Evolutionary conservation across 2,888 invertebrate genomes (phyloP).

Genomic region (Chalcis sispes): DNA sequence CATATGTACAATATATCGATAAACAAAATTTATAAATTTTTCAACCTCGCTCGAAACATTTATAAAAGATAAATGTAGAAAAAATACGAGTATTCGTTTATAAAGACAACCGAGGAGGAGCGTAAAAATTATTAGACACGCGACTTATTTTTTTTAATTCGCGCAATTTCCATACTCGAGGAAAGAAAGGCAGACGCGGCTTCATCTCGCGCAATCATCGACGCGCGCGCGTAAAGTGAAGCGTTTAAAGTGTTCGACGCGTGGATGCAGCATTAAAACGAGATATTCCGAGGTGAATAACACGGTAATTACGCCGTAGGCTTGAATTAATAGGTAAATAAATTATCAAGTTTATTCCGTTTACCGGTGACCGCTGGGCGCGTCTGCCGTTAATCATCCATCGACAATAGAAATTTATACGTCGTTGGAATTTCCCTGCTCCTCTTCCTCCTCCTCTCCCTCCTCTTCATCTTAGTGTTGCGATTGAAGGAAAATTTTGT

Average conservation of each 20-base stretch:
- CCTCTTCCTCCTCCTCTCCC: constrained; percentile 6
- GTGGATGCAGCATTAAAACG: constrained; percentile 20
- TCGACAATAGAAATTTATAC: constrained; percentile 53
- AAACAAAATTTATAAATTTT: constrained; percentile 29
- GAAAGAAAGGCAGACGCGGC: no score
- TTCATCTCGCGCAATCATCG: no score
- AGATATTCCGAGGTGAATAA: constrained; percentile 45
- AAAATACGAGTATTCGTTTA: constrained; percentile 8
- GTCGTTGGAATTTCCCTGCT: constrained; percentile 35
- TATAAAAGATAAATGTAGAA: not conserved
- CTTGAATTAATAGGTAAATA: constrained; percentile 54
- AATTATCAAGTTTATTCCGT: constrained; percentile 55
- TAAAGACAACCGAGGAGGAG: not conserved
- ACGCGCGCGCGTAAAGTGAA: not conserved
- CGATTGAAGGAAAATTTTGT: constrained; percentile 32
- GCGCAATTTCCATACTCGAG: not conserved
- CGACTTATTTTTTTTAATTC: not conserved
- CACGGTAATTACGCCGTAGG: constrained; percentile 40
- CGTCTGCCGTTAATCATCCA: constrained; percentile 49
- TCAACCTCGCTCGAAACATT: not conserved
- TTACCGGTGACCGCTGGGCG: constrained; percentile 47
- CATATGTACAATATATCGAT: constrained; percentile 26
- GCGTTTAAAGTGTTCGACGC: not conserved
- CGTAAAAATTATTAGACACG: constrained; percentile 13
- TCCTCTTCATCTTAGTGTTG: not conserved